Conservation (phyloP, 2,888 invertebrate genomes). For the Heliconius hortense region DNA sequence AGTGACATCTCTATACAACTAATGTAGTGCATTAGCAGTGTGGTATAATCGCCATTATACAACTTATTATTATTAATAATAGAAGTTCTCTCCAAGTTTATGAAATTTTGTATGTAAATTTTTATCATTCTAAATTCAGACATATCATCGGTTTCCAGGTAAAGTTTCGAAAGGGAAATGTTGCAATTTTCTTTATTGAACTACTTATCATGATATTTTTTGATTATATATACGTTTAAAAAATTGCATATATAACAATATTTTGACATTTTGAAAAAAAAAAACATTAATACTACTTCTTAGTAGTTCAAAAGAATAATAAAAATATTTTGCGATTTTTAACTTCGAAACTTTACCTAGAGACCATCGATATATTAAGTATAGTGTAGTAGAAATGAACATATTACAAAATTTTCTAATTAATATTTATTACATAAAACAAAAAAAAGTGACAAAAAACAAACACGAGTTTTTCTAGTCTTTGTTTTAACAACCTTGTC, state of each 20-base stretch:
- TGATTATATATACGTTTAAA: too few species aligned
- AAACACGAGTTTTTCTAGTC: background rate
- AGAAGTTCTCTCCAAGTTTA: background rate
- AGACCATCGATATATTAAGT: background rate
- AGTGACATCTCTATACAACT: background rate
- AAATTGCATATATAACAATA: too few species aligned
- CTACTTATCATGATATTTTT: too few species aligned
- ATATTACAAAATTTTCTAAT: background rate
- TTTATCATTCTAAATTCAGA: background rate
- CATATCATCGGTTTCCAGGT: background rate
- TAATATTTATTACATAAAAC: background rate
- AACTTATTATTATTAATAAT: background rate
- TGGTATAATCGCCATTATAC: background rate
- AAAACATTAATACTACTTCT: too few species aligned
- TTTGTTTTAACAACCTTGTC: conserved; percentile 14
- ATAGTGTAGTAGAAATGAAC: background rate
- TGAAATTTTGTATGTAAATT: background rate
- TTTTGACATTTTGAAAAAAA: too few species aligned
- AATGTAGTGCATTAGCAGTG: background rate
- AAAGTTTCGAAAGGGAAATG: too few species aligned
- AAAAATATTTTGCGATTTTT: too few species aligned
- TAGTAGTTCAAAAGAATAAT: too few species aligned
- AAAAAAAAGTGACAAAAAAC: background rate
- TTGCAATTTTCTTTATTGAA: too few species aligned
- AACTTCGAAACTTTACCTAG: too few species aligned